These are phyloP conservation scores for Sarcoramphus papa DNA, from an alignment of 2,797 vertebrate species.

Conservation along the genomic window DNA sequence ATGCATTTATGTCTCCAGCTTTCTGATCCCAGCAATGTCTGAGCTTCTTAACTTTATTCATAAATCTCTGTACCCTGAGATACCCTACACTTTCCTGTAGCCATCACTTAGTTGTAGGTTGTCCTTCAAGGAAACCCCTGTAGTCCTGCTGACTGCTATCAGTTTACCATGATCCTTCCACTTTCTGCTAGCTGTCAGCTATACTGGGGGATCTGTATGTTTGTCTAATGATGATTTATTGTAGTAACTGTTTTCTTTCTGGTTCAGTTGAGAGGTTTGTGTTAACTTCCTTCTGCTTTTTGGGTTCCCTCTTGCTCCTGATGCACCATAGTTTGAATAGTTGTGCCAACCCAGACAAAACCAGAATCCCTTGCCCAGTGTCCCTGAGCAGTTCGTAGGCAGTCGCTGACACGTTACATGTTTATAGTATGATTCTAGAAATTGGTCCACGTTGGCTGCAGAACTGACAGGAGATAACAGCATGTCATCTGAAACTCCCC, in stretches of 20 bases:
- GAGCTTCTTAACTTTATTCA: not conserved
- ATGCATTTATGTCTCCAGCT: not conserved
- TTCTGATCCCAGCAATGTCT: not conserved
- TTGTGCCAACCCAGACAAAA: not conserved
- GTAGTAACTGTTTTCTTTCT: not conserved
- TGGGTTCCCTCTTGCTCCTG: not conserved
- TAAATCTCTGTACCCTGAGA: not conserved
- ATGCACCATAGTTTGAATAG: not conserved
- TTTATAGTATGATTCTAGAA: not conserved
- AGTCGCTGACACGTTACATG: not conserved
- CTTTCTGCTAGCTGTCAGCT: not conserved
- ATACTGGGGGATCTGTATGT: not conserved
- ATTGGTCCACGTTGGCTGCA: not conserved
- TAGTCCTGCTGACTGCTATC: not conserved
- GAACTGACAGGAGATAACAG: not conserved
- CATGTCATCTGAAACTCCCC: not conserved
- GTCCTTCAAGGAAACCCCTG: not conserved
- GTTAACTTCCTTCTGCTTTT: not conserved
- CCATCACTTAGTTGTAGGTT: not conserved
- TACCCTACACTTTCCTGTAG: not conserved
- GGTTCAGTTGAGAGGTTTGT: not conserved
- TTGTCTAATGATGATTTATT: conserved; percentile 4
- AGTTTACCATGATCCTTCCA: not conserved
- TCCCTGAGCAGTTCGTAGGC: not conserved
- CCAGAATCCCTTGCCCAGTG: not conserved